phyloP scores from a whole-genome alignment of 1,140 invertebrate genomes.

The Trichonephila clavata region DNA sequence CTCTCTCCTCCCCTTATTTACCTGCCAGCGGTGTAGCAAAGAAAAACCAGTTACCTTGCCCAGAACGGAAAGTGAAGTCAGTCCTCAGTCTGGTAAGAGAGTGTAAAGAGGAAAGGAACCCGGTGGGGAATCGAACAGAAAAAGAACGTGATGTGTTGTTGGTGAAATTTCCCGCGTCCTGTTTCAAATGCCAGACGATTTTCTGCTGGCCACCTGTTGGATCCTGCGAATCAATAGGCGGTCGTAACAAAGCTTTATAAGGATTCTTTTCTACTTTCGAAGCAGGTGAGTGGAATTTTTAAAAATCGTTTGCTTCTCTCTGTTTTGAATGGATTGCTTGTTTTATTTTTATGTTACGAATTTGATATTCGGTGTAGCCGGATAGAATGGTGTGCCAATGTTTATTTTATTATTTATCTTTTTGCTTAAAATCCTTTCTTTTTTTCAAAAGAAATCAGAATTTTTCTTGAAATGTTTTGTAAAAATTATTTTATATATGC shows the following conservation, averaged over 20 bases:
- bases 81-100: slow-evolving; percentile 4
- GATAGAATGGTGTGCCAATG: too few relatives aligned
- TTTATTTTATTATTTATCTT: too few relatives aligned
- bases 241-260: not conserved
- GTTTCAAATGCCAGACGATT: slow-evolving; percentile 31
- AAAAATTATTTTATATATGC: too few relatives aligned
- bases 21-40: slow-evolving; percentile 18
- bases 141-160: slow-evolving; percentile 22
- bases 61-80: slow-evolving; percentile 44
- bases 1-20: slow-evolving; percentile 3
- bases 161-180: slow-evolving; percentile 40
- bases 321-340: not conserved
- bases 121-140: not conserved
- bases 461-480: too few relatives aligned
- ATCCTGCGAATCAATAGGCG: not conserved
- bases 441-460: too few relatives aligned
- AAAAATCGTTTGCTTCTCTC: not conserved
- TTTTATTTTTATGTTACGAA: not conserved
- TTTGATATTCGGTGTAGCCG: too few relatives aligned
- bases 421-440: too few relatives aligned
- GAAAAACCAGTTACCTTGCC: slow-evolving; percentile 56
- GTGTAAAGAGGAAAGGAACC: slow-evolving; percentile 4
- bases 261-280: slow-evolving; percentile 33
- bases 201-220: slow-evolving; percentile 27
- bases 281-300: slow-evolving; percentile 3